phyloP scores from a whole-genome alignment of 1,140 invertebrate genomes.

The Panulirus ornatus region DNA sequence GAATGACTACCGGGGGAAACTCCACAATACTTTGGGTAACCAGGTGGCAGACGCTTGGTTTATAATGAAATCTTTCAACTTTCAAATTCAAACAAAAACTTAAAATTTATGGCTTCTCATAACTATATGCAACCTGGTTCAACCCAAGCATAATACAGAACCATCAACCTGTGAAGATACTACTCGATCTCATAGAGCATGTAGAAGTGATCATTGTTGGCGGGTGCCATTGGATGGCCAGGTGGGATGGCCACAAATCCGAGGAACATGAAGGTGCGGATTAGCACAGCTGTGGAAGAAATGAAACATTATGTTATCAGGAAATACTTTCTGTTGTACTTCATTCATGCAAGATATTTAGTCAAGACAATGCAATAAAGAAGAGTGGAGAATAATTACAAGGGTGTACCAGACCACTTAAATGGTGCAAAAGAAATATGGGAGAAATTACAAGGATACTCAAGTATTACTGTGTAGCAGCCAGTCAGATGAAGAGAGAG shows the following conservation, averaged over 20 bases:
- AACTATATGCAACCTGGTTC: conserved; percentile 19
- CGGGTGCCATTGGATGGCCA: conserved; percentile 80
- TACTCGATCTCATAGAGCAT: conserved; percentile 69
- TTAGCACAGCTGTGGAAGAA: conserved; percentile 83
- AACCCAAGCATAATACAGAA: conserved; percentile 44
- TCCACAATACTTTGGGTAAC: conserved; percentile 16
- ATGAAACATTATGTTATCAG: too few relatives aligned
- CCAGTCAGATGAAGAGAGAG: too few relatives aligned
- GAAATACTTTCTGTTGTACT: too few relatives aligned
- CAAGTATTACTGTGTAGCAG: too few relatives aligned
- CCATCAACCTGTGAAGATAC: conserved; percentile 40
- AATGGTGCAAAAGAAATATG: too few relatives aligned
- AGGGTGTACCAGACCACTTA: too few relatives aligned
- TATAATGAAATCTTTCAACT: not conserved
- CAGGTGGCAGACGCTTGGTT: conserved; percentile 29
- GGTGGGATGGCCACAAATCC: conserved; percentile 93
- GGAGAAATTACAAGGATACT: too few relatives aligned
- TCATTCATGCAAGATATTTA: not conserved
- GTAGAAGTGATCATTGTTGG: conserved; percentile 62
- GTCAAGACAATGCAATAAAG: not conserved
- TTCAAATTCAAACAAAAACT: conserved; percentile 20
- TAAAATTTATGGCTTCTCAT: not conserved
- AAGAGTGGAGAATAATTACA: not conserved
- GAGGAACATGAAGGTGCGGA: conserved; percentile 97
- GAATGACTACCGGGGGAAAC: conserved; percentile 4